phyloP scores from a whole-genome alignment of 53 echinoderm and acorn worm species.

The Patiria pectinifera region DNA sequence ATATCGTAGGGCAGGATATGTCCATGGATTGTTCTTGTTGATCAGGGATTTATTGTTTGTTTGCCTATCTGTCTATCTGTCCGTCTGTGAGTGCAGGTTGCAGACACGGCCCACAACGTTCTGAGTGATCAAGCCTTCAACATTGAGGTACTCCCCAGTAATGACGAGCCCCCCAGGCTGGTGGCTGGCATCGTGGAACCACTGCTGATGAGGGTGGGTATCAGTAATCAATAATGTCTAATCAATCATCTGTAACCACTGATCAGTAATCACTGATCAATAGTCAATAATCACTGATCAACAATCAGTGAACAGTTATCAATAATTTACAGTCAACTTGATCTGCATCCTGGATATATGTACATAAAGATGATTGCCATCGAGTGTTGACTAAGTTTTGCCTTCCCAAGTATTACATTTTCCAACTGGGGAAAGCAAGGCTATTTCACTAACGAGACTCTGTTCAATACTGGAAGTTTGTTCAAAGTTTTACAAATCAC shows the following conservation, averaged over 20 bases:
- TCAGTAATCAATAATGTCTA: background rate
- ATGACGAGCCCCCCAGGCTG: constrained; percentile 90
- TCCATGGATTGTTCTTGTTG: background rate
- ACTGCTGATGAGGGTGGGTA: constrained; percentile 81
- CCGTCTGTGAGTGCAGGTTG: constrained; percentile 66
- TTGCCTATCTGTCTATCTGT: background rate
- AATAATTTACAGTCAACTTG: too few species aligned
- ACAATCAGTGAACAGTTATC: background rate
- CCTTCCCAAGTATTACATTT: too few species aligned
- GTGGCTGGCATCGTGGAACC: constrained; percentile 80
- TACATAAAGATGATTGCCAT: too few species aligned
- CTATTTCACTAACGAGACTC: too few species aligned
- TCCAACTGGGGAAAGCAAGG: too few species aligned
- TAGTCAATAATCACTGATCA: background rate
- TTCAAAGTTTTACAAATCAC: background rate
- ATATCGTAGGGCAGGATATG: too few species aligned
- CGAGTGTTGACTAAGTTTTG: too few species aligned
- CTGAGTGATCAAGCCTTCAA: constrained; percentile 93
- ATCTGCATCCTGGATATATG: too few species aligned
- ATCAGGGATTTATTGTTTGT: background rate
- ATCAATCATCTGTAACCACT: background rate
- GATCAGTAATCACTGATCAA: background rate
- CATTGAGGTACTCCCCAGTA: constrained; percentile 83
- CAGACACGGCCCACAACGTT: constrained; percentile 83
- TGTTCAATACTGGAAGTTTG: background rate